phyloP scores from a whole-genome alignment of 1,140 invertebrate genomes.

The Rhagoletis pomonella region DNA sequence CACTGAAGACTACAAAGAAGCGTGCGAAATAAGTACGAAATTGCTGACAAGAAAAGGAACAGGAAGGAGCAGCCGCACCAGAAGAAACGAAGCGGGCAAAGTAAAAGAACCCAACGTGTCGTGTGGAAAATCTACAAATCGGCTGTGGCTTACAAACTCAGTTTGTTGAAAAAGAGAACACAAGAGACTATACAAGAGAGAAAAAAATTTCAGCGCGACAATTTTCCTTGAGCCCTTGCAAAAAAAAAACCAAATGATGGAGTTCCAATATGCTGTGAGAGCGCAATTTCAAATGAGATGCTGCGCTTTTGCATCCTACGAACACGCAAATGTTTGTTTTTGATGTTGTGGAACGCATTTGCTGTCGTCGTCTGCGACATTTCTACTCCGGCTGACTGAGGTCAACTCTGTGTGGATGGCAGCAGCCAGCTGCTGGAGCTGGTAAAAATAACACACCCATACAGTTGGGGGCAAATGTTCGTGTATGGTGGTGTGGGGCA shows the following conservation, averaged over 20 bases:
- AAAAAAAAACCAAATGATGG: not conserved
- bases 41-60: conserved; percentile 17
- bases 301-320: not conserved
- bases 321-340: not conserved
- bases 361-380: not conserved
- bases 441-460: conserved; percentile 50
- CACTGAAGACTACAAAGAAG: not conserved
- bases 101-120: not conserved
- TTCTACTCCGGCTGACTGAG: conserved; percentile 24
- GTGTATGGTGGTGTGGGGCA: not conserved
- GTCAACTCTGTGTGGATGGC: conserved; percentile 43
- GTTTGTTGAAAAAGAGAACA: not conserved
- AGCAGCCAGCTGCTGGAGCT: conserved; percentile 49
- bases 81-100: not conserved
- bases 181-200: not conserved
- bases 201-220: not conserved
- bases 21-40: not conserved
- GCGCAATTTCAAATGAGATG: not conserved
- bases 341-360: conserved; percentile 37
- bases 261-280: not conserved
- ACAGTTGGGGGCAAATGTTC: not conserved
- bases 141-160: not conserved
- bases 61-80: not conserved
- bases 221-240: not conserved
- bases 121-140: not conserved